These are phyloP conservation scores for Aphrophora alni DNA, from an alignment of 2,888 invertebrate genomes.

Conservation along the genomic window DNA sequence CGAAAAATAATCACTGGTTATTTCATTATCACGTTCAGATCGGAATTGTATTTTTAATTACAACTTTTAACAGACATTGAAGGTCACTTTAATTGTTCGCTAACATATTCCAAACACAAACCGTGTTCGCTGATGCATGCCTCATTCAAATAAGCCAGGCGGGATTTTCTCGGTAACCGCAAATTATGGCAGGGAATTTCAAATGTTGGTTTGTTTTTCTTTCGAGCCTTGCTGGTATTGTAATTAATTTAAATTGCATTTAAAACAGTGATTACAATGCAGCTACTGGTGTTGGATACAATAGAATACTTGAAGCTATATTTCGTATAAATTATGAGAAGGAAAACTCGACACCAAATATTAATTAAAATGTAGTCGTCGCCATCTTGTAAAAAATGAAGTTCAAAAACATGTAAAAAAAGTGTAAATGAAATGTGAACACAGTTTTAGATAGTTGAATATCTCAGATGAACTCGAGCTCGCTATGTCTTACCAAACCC, in stretches of 20 bases:
- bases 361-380: too few species aligned
- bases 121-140: not conserved
- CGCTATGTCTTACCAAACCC: too few species aligned
- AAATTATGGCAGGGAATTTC: not conserved
- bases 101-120: not conserved
- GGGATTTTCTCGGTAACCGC: not conserved
- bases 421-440: too few species aligned
- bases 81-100: not conserved
- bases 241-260: not conserved
- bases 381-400: too few species aligned
- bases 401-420: too few species aligned
- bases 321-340: too few species aligned
- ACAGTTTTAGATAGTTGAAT: too few species aligned
- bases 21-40: too few species aligned
- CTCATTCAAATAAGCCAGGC: not conserved
- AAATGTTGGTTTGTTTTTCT: not conserved
- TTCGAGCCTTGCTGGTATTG: not conserved
- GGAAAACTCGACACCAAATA: too few species aligned
- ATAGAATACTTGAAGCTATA: not conserved
- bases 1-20: too few species aligned
- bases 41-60: not conserved
- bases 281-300: not conserved
- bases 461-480: too few species aligned
- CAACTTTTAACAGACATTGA: not conserved
- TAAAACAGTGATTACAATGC: not conserved